Conservation (phyloP, 2,888 invertebrate genomes). For the Synergus laeviventris region DNA sequence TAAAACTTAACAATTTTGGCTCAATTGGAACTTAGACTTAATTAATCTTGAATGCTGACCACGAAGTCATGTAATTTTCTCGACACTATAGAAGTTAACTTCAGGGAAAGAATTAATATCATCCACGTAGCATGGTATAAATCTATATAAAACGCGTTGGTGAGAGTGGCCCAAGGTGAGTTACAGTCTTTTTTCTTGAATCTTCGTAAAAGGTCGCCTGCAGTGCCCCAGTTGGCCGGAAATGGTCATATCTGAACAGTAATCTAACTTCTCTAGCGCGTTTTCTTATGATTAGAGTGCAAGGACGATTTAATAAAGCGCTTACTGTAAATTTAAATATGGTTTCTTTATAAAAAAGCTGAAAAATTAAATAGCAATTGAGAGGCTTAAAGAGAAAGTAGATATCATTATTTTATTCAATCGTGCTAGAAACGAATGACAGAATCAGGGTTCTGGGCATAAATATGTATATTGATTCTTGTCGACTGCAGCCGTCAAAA, state of each 20-base stretch:
- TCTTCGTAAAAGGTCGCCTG: constrained; percentile 15
- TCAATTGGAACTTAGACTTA: constrained; percentile 8
- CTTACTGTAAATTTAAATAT: no score
- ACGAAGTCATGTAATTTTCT: constrained; percentile 10
- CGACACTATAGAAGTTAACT: not conserved
- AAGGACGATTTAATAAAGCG: constrained; percentile 7
- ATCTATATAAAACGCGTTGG: not conserved
- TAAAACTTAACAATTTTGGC: not conserved
- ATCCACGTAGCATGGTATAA: not conserved
- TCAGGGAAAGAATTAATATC: constrained; percentile 3
- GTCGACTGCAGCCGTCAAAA: not conserved
- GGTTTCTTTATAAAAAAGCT: not conserved
- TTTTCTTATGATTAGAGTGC: constrained; percentile 22
- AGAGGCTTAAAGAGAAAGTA: not conserved
- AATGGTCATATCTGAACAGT: constrained; percentile 11
- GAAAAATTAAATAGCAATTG: not conserved
- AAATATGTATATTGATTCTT: not conserved
- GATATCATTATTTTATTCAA: not conserved
- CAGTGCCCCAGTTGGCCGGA: not conserved
- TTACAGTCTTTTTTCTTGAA: not conserved
- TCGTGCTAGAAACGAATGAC: not conserved
- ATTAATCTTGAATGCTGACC: constrained; percentile 4
- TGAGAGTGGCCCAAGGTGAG: not conserved
- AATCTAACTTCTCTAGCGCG: not conserved
- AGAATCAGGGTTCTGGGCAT: not conserved